Conservation (phyloP, 2,888 invertebrate genomes). For the Melinopterus prodromus region DNA sequence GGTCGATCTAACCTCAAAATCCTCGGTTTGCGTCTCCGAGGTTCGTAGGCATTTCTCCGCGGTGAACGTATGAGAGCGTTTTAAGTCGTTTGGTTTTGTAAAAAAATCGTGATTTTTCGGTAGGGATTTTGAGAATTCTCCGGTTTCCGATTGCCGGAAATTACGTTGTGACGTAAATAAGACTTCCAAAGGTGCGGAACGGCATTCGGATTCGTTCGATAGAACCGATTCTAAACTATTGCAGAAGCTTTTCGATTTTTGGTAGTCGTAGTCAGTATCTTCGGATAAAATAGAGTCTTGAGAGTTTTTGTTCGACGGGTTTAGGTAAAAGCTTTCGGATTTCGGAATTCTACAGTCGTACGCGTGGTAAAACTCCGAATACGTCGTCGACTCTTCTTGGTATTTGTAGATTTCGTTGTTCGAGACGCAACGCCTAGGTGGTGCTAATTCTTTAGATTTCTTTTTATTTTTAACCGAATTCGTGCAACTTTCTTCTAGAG, state of each 20-base stretch:
- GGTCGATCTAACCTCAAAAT: slow-evolving; percentile 48
- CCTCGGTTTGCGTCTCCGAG: slow-evolving; percentile 55
- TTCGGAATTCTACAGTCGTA: slow-evolving; percentile 63
- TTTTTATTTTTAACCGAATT: slow-evolving; percentile 46
- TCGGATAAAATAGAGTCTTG: slow-evolving; percentile 83
- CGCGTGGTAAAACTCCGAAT: slow-evolving; percentile 43
- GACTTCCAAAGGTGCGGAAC: slow-evolving; percentile 80
- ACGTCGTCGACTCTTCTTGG: slow-evolving; percentile 44
- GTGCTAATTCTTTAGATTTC: slow-evolving; percentile 58
- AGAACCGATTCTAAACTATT: slow-evolving; percentile 83
- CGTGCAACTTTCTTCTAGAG: slow-evolving; percentile 75
- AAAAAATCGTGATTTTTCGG: slow-evolving; percentile 46
- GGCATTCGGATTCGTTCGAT: slow-evolving; percentile 81
- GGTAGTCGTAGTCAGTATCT: slow-evolving; percentile 56
- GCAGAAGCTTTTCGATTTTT: slow-evolving; percentile 70
- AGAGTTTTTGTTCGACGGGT: slow-evolving; percentile 73
- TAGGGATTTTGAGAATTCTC: slow-evolving; percentile 49
- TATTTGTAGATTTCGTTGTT: slow-evolving; percentile 77
- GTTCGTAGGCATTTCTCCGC: slow-evolving; percentile 27
- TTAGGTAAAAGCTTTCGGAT: slow-evolving; percentile 84
- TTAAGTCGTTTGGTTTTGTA: slow-evolving; percentile 14
- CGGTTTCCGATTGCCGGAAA: neutral
- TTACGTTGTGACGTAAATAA: slow-evolving; percentile 63
- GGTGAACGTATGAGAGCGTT: slow-evolving; percentile 42
- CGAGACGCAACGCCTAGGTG: slow-evolving; percentile 75